Conservation (phyloP, 2,888 invertebrate species). For the Euproctis similis region DNA sequence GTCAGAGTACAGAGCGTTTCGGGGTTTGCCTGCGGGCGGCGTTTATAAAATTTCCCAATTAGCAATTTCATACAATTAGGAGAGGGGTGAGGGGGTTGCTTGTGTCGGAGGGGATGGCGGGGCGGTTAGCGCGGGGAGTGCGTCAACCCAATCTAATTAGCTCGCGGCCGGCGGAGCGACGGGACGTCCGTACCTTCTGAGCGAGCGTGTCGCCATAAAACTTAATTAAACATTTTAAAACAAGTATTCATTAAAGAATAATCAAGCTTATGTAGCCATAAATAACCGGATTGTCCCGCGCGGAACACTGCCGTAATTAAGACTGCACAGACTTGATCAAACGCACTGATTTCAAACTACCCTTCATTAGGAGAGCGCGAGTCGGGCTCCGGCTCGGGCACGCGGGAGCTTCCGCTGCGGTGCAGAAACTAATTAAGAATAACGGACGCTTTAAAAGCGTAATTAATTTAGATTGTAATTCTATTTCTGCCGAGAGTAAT, state of each 20-base stretch:
- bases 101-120: slow-evolving; percentile 26
- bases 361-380: slow-evolving; percentile 73
- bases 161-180: slow-evolving; percentile 71
- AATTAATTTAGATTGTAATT: slow-evolving; percentile 77
- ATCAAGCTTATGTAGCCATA: slow-evolving; percentile 78
- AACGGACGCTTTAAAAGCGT: slow-evolving; percentile 77
- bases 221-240: slow-evolving; percentile 78
- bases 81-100: slow-evolving; percentile 38
- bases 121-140: slow-evolving; percentile 37
- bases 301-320: slow-evolving; percentile 74
- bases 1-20: slow-evolving; percentile 34
- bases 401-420: slow-evolving; percentile 70
- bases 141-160: slow-evolving; percentile 76
- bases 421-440: slow-evolving; percentile 77
- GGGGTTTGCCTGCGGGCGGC: slow-evolving; percentile 61
- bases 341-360: slow-evolving; percentile 76
- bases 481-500: slow-evolving; percentile 74
- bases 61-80: slow-evolving; percentile 76
- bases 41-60: slow-evolving; percentile 76
- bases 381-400: too few species aligned
- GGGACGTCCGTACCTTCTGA: slow-evolving; percentile 60
- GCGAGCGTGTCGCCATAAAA: slow-evolving; percentile 76
- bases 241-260: slow-evolving; percentile 78
- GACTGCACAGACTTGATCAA: slow-evolving; percentile 77
- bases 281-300: slow-evolving; percentile 76